phyloP scores from a whole-genome alignment of 2,888 invertebrate species.

The Perizoma affinitatum region DNA sequence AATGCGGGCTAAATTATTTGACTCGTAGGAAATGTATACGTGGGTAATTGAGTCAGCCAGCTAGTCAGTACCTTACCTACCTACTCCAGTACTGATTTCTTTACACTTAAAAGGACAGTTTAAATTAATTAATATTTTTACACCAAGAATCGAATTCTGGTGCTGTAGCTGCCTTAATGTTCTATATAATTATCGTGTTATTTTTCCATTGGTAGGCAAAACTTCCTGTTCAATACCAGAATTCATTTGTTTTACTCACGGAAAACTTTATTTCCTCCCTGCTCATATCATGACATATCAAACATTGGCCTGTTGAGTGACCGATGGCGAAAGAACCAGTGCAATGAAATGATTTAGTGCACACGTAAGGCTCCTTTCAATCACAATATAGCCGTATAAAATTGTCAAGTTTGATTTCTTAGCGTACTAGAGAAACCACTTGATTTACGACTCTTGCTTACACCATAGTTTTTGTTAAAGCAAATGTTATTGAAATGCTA shows the following conservation, averaged over 20 bases:
- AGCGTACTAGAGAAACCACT: slow-evolving; percentile 32
- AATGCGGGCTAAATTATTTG: slow-evolving; percentile 18
- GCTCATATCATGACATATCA: too few relatives aligned
- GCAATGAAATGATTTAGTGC: too few relatives aligned
- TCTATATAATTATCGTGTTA: too few relatives aligned
- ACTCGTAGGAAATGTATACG: slow-evolving; percentile 1
- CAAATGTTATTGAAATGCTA: slow-evolving; percentile 49
- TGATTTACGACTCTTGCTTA: slow-evolving; percentile 35
- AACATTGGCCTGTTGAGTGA: too few relatives aligned
- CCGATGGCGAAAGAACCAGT: too few relatives aligned
- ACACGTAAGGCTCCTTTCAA: too few relatives aligned
- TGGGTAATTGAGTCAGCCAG: background rate
- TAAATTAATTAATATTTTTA: background rate
- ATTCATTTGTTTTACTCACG: too few relatives aligned
- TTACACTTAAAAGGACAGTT: background rate
- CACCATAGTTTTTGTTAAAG: slow-evolving; percentile 35
- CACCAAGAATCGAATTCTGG: background rate
- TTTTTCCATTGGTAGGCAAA: too few relatives aligned
- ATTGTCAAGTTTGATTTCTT: slow-evolving; percentile 8
- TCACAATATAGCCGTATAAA: too few relatives aligned
- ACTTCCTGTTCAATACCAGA: too few relatives aligned
- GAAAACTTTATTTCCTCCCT: too few relatives aligned
- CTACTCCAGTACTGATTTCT: background rate
- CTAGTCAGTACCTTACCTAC: background rate
- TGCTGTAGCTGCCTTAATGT: too few relatives aligned